Evolutionary conservation across 2,888 invertebrate genomes (phyloP), one percentile per base, ranked within the genome.

Genomic region (Melolontha melolontha): DNA sequence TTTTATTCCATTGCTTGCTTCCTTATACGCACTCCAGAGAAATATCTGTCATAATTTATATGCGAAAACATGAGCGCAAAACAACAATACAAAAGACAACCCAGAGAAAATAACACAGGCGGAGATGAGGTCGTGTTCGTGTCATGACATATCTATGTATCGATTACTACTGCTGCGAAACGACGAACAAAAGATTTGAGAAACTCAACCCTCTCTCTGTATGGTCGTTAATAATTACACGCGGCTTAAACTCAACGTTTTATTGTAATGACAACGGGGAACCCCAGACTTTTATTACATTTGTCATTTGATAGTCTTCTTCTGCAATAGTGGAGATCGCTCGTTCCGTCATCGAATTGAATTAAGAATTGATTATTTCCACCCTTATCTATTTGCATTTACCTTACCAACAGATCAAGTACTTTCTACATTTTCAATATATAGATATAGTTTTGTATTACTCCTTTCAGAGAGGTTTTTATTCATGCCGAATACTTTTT

Each of bases 291-390:
- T 79, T 79, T 79, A 79, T 80, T 79, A 79, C 79, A 77, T 80
- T 79, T 78, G 79, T 80, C 79, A 80, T 79, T 79, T 78, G 79
- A 79, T 79, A 79, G 79, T 78, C 77, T 79, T 79, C 79, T 72
- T 71, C 66, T 54, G 34, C 47, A 52, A 17, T 47, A 47, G 47
- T 62, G 16, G 34, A 62, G 59, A 62, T 52, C 51, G 51, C 27
- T 62, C 39, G 47, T 29, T 47, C 14, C 47, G 70, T 69, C 71
- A 70, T 70, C 72, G 73, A 72, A 74, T 73, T 72, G 71, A 75
- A 75, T 74, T 71, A 72, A 65, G 73, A 75, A 75, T 75, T 76
- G 76, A 77, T 77, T 74, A 74, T 74, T 75, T 73, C 70, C 74
- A 73, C 72, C 71, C 69, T 63, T 67, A 62, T 47, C 34, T 68